These are phyloP conservation scores for Hemitrygon akajei DNA, from an alignment of 2,797 vertebrate species.

Conservation along the genomic window DNA sequence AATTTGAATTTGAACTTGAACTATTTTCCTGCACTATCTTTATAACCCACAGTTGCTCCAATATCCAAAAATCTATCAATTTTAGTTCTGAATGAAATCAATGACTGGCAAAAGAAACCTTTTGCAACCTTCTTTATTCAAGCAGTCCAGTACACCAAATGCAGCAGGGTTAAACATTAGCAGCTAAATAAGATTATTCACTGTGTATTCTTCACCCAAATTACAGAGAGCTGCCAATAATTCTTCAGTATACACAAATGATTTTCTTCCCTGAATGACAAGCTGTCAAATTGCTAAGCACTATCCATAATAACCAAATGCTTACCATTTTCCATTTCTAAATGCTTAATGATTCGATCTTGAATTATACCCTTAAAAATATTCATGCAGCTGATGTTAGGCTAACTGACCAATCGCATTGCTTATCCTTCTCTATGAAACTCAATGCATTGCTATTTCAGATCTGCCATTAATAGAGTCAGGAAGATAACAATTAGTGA, in stretches of 20 bases:
- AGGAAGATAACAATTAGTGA: neutral
- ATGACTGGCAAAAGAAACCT: too few species aligned
- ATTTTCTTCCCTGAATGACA: neutral
- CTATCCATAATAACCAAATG: neutral
- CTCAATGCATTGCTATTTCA: neutral
- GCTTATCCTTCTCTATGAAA: neutral
- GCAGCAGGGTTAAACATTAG: neutral
- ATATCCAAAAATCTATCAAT: too few species aligned
- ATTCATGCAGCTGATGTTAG: neutral
- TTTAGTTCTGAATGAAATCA: too few species aligned
- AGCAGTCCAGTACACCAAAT: neutral
- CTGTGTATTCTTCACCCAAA: neutral
- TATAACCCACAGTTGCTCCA: too few species aligned
- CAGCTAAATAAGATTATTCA: neutral
- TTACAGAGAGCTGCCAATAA: too few species aligned
- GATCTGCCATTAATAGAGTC: neutral
- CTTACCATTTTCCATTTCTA: neutral
- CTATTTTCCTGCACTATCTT: too few species aligned
- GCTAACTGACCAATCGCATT: neutral
- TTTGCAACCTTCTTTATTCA: neutral
- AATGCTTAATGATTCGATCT: neutral
- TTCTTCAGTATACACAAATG: neutral
- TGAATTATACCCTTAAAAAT: neutral
- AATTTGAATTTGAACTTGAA: too few species aligned
- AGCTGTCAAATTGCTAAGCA: neutral